Evolutionary conservation across 2,797 vertebrate genomes (phyloP), one percentile per base, ranked within the genome.

Genomic region (Liparis tanakae): DNA sequence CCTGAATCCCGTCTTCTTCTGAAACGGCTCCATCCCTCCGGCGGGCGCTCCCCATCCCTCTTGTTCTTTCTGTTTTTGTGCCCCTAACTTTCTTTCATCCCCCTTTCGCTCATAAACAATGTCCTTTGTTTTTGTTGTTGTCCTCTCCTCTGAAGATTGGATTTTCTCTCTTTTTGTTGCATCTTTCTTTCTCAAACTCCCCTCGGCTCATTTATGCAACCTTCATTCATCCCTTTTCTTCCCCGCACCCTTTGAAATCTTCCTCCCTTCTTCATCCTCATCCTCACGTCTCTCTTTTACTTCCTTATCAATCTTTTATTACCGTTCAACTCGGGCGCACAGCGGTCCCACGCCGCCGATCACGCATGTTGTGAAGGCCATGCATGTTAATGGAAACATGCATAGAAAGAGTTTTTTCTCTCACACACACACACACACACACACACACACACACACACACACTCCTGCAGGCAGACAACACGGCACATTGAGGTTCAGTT

Each of bases 301-400:
- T 67, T 64, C 5, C 33, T 39, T 34, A 80, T 88, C 80, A 83
- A 82, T 78, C 86, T 82, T 83, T 87, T 55, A 82, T 41, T 48
- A 12, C 13, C 36, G 53, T 63, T 81, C 61, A 20, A 46, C 60
- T 44, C n/a, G 43, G 34, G 58, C 20, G 7, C 0, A 17, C 56
- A 17, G 37, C 6, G 51, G 25, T 54, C 48, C 73, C 63, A 3
- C 9, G 58, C 57, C 67, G 3, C 63, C 59, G 67, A 75, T 87
- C 78, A 74, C 7, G 43, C 34, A 65, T 50, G 54, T 34, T 41
- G 46, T 17, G 14, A 81, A 79, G 73, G 67, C 20, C 56, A 22
- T 80, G 83, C 74, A 83, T 79, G 60, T 71, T 63, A 82, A 86
- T 83, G 64, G 63, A 25, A 64, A 57, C 22, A 44, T 68, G 55